phyloP scores from a whole-genome alignment of 2,888 invertebrate species.

The Polyommatus icarus region DNA sequence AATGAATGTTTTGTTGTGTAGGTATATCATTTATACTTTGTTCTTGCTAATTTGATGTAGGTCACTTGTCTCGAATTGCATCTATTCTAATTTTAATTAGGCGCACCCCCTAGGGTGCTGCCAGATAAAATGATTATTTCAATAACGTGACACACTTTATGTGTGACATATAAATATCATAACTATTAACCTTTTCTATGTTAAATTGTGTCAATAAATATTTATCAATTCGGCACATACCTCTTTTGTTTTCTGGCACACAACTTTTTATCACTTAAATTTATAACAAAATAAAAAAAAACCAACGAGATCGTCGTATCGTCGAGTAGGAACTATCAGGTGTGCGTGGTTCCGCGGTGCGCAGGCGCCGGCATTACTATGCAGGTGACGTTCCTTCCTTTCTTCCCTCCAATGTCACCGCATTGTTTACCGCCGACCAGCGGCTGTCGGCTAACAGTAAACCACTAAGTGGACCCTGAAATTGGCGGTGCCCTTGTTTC shows the following conservation, averaged over 20 bases:
- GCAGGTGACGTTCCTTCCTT: constrained; percentile 71
- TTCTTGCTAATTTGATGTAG: not conserved
- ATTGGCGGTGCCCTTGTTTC: constrained; percentile 76
- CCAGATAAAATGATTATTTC: not conserved
- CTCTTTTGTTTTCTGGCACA: constrained; percentile 13
- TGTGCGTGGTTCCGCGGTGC: constrained; percentile 46
- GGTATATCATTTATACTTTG: not conserved
- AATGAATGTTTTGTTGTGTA: not conserved
- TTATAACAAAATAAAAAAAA: not conserved
- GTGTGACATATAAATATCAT: constrained; percentile 16
- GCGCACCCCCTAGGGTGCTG: not conserved
- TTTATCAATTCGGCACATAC: not conserved
- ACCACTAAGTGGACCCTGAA: constrained; percentile 73
- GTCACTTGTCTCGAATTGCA: not conserved
- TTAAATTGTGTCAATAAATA: not conserved
- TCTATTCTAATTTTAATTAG: not conserved
- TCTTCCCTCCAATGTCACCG: constrained; percentile 75
- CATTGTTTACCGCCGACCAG: constrained; percentile 65
- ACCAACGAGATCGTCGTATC: constrained; percentile 33
- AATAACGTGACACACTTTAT: constrained; percentile 2
- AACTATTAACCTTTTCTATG: constrained; percentile 1
- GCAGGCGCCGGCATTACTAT: constrained; percentile 64
- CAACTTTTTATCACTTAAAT: not conserved
- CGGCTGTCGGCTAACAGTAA: constrained; percentile 69
- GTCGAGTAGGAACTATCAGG: constrained; percentile 36